Conservation (phyloP, 2,113 vertebrate genomes). For the Ardeotis arabs region DNA sequence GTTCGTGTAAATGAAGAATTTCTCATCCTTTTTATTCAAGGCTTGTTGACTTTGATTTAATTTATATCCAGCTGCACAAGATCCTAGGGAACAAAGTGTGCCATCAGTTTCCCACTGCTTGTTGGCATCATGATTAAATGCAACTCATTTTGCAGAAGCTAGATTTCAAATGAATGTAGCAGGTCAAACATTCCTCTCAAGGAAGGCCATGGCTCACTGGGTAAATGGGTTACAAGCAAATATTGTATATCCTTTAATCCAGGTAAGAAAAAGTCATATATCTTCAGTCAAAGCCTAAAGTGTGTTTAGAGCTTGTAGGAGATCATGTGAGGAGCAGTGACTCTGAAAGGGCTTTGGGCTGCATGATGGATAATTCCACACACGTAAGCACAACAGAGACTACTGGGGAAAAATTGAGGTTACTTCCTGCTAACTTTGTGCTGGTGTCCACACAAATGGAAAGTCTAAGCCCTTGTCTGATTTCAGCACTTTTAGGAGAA, state of each 20-base stretch:
- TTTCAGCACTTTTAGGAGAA: background rate
- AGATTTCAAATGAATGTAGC: background rate
- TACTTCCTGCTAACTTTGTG: background rate
- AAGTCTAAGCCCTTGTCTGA: background rate
- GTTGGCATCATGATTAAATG: background rate
- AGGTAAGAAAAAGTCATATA: background rate
- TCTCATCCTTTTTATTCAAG: background rate
- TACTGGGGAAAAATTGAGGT: background rate
- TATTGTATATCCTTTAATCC: background rate
- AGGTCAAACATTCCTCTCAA: background rate
- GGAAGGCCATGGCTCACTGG: background rate
- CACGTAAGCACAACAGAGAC: rapidly evolving
- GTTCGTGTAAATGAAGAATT: background rate
- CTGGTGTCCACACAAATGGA: background rate
- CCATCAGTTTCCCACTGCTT: background rate
- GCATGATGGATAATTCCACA: background rate
- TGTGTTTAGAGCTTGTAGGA: background rate
- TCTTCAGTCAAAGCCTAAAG: background rate
- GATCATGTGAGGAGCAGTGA: background rate
- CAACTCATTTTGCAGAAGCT: background rate
- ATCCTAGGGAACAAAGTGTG: background rate
- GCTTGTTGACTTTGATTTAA: background rate
- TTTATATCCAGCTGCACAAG: background rate
- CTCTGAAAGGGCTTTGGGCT: background rate
- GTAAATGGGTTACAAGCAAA: background rate